These are phyloP conservation scores for Gadopsis bispinosus DNA, from an alignment of 2,797 vertebrate genomes.

Conservation along the genomic window DNA sequence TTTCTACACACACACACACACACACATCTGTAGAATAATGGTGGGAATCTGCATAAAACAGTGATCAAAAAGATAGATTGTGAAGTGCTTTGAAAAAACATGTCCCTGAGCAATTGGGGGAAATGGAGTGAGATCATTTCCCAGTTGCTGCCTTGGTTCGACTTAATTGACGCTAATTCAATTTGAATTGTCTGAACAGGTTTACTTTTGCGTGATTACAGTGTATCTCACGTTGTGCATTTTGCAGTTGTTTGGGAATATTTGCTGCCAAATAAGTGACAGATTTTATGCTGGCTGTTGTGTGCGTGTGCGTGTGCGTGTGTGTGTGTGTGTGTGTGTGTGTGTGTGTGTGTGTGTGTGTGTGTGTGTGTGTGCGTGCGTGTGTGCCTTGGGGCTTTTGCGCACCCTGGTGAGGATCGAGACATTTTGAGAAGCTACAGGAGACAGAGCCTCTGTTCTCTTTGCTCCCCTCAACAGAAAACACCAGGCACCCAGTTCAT, in stretches of 20 bases:
- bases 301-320: constrained; percentile 21
- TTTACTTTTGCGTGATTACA: not conserved
- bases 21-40: not conserved
- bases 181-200: not conserved
- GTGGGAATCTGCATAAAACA: not conserved
- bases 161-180: not conserved
- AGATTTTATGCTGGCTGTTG: not conserved
- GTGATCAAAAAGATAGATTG: too few relatives aligned
- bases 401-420: constrained; percentile 41
- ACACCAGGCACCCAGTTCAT: constrained; percentile 36
- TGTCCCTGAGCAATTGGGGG: not conserved
- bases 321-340: constrained; percentile 17
- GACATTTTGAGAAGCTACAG: constrained; percentile 9
- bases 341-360: constrained; percentile 17
- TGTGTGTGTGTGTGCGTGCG: constrained; percentile 11
- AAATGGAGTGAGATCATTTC: not conserved
- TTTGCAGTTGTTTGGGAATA: not conserved
- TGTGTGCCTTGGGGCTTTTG: constrained; percentile 45
- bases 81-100: not conserved
- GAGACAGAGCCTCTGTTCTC: constrained; percentile 59
- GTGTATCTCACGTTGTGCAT: not conserved
- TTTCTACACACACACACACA: not conserved
- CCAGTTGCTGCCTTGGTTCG: not conserved
- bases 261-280: not conserved
- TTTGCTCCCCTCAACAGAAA: constrained; percentile 34